Base-by-base conservation (phyloP, 1,140 invertebrate species). In the Drosophila nannoptera region DNA sequence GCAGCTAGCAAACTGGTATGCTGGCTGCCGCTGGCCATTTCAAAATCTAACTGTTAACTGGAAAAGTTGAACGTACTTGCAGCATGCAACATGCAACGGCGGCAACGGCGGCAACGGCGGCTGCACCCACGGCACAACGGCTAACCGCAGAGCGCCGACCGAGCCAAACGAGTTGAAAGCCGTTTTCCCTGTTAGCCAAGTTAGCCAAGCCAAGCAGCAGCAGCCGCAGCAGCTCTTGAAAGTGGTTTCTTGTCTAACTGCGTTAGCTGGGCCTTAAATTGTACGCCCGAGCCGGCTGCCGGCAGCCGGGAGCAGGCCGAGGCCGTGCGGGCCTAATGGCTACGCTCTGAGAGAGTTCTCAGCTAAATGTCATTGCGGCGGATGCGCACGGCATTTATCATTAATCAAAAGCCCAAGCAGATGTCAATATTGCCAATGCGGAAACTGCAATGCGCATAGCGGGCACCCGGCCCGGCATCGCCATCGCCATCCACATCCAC, bases 31-130 rank as follows among this genome's bases (percentile, higher is more conserved):
- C 40, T 86, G 81, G 81, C 81, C 70, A 86, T 86, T 86, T 86
- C 82, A 75, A 86, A 86, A 86, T 86, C 82, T 86, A 86, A 86
- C 81, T 86, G 81, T 86, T 86, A 77, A 86, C 81, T 87, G 78
- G 77, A 86, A 86, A 87, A 86, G 81, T 87, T 86, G 81, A 86
- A 86, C 82, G 81, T 86, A 86, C 81, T 81, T 68, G 81, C 81
- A 73, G 80, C 80, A 83, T 78, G 80, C 81, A 84, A 84, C 81
- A 86, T 86, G 81, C 80, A 80, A 76, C 77, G 63, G 55, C 50
- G 49, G 77, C 80, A 59, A 50, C 50, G 49, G 87, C 81, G 81
- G 22, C 22, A 22, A 22, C 22, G 63, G 55, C 50, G 49, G 77
- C 80, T 87, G 81, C 81, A 86, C 81, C 81, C 81, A 86, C 81